These are phyloP conservation scores for Melanophora roralis DNA, from an alignment of 2,888 invertebrate genomes.

Conservation along the genomic window DNA sequence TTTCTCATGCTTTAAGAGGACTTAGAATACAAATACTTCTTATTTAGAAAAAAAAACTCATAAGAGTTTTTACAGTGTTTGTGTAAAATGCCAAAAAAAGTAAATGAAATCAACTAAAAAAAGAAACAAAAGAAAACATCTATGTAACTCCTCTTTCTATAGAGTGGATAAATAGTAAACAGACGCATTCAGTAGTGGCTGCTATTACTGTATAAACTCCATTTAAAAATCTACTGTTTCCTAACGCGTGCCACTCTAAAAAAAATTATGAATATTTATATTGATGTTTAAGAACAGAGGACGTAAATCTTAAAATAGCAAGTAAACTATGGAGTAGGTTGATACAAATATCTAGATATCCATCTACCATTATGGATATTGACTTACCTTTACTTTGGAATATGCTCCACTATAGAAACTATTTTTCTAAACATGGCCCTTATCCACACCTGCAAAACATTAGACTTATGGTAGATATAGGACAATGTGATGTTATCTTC, in stretches of 20 bases:
- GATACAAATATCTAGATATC: too few species aligned
- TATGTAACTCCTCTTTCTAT: not conserved
- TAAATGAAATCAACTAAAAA: constrained; percentile 6
- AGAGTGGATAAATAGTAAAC: not conserved
- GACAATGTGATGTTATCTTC: too few species aligned
- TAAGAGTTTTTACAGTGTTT: not conserved
- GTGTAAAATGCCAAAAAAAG: constrained; percentile 14
- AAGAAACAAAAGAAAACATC: not conserved
- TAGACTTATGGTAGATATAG: too few species aligned
- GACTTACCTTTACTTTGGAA: too few species aligned
- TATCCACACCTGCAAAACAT: too few species aligned
- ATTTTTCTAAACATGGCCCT: too few species aligned
- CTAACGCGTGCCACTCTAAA: not conserved
- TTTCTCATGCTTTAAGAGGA: constrained; percentile 44
- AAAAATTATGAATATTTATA: constrained; percentile 39
- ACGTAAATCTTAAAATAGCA: too few species aligned
- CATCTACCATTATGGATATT: too few species aligned
- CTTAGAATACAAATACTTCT: not conserved
- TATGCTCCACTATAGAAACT: too few species aligned
- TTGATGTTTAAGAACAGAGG: not conserved
- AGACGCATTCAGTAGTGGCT: not conserved
- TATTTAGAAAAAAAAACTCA: not conserved
- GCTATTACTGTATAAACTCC: not conserved
- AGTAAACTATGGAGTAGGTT: too few species aligned
- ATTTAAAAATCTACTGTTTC: not conserved